Base-by-base conservation (phyloP, 2,888 invertebrate genomes). In the Sepiola atlantica region DNA sequence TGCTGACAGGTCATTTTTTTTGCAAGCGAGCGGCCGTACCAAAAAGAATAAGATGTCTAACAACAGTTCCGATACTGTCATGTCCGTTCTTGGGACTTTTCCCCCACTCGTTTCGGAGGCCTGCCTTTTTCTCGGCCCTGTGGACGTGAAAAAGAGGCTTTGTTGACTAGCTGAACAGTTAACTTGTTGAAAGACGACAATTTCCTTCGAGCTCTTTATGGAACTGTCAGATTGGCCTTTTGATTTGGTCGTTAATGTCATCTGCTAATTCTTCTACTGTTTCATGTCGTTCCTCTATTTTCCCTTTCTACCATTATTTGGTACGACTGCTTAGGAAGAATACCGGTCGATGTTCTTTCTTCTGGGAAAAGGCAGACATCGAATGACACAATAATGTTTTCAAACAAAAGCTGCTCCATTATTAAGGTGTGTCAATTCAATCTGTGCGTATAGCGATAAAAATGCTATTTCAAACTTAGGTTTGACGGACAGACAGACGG, bases 181-280 rank as follows among this genome's bases (percentile, higher is more conserved):
- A 32, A 77, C 77, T 18, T 77, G 77, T 77, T 77, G 77, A 77
- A 77, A 77, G 77, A n/a, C 77, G 77, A 8, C 77, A 77, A 77
- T 77, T 77, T 77, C 77, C 77, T 77, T 77, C 1, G 77, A 77
- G 16, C 12, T 16, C 32, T 77, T 77, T 77, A 18, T 77, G n/a
- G n/a, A 77, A 10, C 77, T 77, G 77, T 77, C 77, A 77, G 77
- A 77, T 32, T 77, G 4, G 77, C 18, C 77, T 77, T 77, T 77
- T 77, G 77, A 32, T 77, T 77, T n/a, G 14, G n/a, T n/a, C 77
- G 77, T 77, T 77, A 77, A 77, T 77, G n/a, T n/a, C 77, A 77
- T 77, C 77, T n/a, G 21, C 77, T 77, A 77, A 77, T 77, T 77
- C 77, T 77, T 77, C 77, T 77, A 77, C n/a, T 77, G 77, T 77